Conservation (phyloP, 2,113 vertebrate species). For the Brienomyrus brachyistius region DNA sequence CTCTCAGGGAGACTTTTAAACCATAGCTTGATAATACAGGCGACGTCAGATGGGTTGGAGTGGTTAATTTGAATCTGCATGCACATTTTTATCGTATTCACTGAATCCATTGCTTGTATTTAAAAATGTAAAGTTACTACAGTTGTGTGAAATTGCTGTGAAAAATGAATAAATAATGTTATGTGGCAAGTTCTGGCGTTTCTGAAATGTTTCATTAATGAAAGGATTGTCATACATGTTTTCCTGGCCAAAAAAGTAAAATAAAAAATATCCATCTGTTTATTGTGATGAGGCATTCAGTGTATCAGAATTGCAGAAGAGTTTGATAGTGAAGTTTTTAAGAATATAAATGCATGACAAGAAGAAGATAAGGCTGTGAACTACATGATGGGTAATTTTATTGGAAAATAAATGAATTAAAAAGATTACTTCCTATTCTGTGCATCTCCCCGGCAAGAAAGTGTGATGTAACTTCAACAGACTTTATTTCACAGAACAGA, state of each 20-base stretch:
- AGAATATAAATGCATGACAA: neutral
- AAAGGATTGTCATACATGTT: neutral
- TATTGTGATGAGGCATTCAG: neutral
- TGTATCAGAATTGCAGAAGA: neutral
- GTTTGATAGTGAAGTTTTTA: neutral
- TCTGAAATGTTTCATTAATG: neutral
- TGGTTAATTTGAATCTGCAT: conserved; percentile 35
- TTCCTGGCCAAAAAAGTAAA: neutral
- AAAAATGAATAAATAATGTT: neutral
- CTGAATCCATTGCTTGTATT: conserved; percentile 18
- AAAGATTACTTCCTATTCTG: neutral
- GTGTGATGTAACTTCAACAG: neutral
- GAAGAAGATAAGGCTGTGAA: neutral
- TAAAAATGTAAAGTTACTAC: conserved; percentile 31
- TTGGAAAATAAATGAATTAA: neutral
- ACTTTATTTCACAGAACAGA: neutral
- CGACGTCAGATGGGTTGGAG: conserved; percentile 20
- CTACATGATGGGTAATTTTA: neutral
- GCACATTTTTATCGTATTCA: conserved; percentile 28
- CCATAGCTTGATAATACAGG: too few relatives aligned
- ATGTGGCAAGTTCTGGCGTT: neutral
- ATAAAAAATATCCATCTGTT: neutral
- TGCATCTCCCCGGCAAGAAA: neutral
- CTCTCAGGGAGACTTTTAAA: too few relatives aligned
- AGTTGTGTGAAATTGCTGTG: conserved; percentile 19